These are phyloP conservation scores for Hemicentrotus pulcherrimus DNA, from an alignment of 35 echinoderm and acorn worm species.

Conservation along the genomic window DNA sequence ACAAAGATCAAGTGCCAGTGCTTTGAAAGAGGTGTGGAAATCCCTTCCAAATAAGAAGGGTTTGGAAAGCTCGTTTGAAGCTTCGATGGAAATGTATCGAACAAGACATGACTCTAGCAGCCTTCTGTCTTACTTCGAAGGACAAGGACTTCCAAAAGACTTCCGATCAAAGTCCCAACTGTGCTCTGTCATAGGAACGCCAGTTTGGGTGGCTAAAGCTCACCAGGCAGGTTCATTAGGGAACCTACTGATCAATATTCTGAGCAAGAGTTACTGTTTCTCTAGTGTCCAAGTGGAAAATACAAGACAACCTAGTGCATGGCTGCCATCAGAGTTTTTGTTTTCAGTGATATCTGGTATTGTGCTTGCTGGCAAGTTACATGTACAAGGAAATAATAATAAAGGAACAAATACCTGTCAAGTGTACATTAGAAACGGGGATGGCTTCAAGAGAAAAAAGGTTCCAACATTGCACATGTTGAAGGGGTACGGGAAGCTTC, in stretches of 20 bases:
- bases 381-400: background rate
- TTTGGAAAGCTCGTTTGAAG: constrained; percentile 32
- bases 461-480: constrained; percentile 28
- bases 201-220: constrained; percentile 40
- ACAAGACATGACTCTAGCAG: background rate
- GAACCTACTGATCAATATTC: constrained; percentile 16
- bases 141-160: background rate
- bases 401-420: background rate
- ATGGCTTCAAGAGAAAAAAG: constrained; percentile 48
- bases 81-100: constrained; percentile 63
- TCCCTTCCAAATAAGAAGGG: constrained; percentile 12
- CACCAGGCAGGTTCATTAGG: constrained; percentile 9
- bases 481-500: constrained; percentile 53
- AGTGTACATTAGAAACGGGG: constrained; percentile 40
- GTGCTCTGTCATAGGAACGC: constrained; percentile 7
- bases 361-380: background rate
- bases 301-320: background rate
- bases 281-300: constrained; percentile 55
- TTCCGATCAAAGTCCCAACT: background rate
- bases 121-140: background rate
- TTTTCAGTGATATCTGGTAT: background rate
- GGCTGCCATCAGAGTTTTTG: background rate
- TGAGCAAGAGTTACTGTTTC: constrained; percentile 53
- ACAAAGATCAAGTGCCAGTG: constrained; percentile 33
- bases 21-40: constrained; percentile 51